A percentile compares a stretch with the other conserved stretches of the same genome.
Evolutionary conservation across 2,888 invertebrate species (phyloP).

Genomic region (Serrognathus titanus): DNA sequence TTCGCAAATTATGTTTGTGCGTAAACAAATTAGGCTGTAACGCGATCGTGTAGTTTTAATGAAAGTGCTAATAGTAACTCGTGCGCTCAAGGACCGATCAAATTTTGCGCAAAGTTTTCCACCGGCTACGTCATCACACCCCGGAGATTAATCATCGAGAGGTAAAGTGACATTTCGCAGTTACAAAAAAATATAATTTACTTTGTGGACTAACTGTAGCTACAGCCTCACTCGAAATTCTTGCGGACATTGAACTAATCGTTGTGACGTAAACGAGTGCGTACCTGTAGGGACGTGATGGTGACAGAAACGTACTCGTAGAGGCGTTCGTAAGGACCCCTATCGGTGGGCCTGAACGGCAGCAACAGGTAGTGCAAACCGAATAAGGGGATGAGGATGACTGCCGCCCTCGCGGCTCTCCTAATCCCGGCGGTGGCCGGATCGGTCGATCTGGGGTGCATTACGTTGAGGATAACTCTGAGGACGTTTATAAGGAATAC

Average conservation of each 20-base stretch:
- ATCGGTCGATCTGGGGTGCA: constrained; percentile 60
- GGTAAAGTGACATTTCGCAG: too few relatives aligned
- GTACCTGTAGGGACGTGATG: constrained; percentile 68
- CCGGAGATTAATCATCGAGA: not conserved
- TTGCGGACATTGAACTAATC: too few relatives aligned
- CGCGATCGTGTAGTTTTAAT: too few relatives aligned
- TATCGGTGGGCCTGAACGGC: constrained; percentile 62
- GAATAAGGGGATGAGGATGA: constrained; percentile 73
- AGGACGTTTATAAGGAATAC: constrained; percentile 68
- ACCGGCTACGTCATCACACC: too few relatives aligned
- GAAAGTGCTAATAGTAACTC: too few relatives aligned
- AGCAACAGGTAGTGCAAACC: constrained; percentile 71
- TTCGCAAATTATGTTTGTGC: too few relatives aligned
- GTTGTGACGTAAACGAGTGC: too few relatives aligned
- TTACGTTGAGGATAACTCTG: constrained; percentile 60
- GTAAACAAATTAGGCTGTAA: too few relatives aligned
- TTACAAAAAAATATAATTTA: too few relatives aligned
- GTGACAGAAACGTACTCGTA: constrained; percentile 67
- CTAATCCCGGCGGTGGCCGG: constrained; percentile 58
- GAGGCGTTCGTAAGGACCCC: constrained; percentile 54
- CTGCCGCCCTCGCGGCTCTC: constrained; percentile 67
- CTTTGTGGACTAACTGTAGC: too few relatives aligned
- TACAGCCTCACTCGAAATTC: too few relatives aligned
- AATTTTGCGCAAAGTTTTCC: not conserved
- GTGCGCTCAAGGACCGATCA: not conserved